Evolutionary conservation across 2,888 invertebrate species (phyloP), one percentile per base, ranked within the genome.

Genomic region (Phrixothrix hirtus): DNA sequence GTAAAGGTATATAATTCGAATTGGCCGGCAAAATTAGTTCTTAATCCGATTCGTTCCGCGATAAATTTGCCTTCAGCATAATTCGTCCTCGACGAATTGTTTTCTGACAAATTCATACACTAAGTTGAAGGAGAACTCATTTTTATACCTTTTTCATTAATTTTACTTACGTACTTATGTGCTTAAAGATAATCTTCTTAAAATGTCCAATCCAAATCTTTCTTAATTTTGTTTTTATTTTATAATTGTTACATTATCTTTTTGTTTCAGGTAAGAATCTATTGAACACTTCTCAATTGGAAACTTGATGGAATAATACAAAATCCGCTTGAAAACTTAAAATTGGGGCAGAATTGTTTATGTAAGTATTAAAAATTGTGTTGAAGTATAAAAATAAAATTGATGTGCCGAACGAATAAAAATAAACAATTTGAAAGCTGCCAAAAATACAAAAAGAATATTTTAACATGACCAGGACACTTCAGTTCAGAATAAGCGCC

Each of bases 401-500:
- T 37, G 32, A 43, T 41, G 21, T 44, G n/a, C n/a, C n/a, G n/a
- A n/a, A n/a, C n/a, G n/a, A 17, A 39, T 39, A 51, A 51, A 38
- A 52, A 48, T 31, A 42, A 45, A 55, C 46, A 36, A 36, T 31
- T 49, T 54, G 46, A 44, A 56, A 52, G 39, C 48, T 52, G 52
- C 51, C 56, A 56, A 54, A 57, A 57, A 47, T 37, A 54, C 54
- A 53, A 57, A 57, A 57, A 50, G 54, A 50, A 41, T 47, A 54
- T 57, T 57, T 57, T 57, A 57, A 57, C 57, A 54, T 57, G 57
- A 53, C 35, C 57, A 54, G 54, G 57, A 57, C 57, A 57, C 57
- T 57, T 53, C 57, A 45, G 57, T 50, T 54, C 54, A 35, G 50
- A 54, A 57, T 57, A 57, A 57, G 57, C 53, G 57, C 54, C 57